These are phyloP conservation scores for Xenops minutus DNA, from an alignment of 2,797 vertebrate genomes.

Conservation along the genomic window DNA sequence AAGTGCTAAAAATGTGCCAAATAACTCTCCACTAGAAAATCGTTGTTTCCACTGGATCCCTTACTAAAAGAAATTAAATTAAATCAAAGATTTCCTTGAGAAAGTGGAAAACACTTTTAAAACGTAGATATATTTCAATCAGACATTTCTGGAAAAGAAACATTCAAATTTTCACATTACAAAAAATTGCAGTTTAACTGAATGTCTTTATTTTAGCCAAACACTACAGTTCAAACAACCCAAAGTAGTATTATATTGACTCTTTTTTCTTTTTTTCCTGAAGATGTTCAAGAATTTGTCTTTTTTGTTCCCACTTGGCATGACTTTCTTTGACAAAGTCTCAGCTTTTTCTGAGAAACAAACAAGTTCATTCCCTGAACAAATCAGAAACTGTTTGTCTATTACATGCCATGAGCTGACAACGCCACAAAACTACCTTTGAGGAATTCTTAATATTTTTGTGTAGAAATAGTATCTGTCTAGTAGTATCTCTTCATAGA, in stretches of 20 bases:
- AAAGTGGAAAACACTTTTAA: background rate
- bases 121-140: background rate
- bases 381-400: background rate
- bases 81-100: background rate
- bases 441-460: background rate
- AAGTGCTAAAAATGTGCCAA: background rate
- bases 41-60: background rate
- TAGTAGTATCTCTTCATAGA: background rate
- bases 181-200: background rate
- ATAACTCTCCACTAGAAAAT: background rate
- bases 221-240: background rate
- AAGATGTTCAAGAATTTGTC: background rate
- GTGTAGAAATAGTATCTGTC: background rate
- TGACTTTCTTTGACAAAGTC: background rate
- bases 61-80: background rate
- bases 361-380: background rate
- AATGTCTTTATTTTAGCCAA: background rate
- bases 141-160: background rate
- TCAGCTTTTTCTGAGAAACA: background rate
- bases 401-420: background rate
- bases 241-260: background rate
- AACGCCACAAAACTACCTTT: background rate
- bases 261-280: background rate
- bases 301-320: background rate
- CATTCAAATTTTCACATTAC: background rate